Base-by-base conservation (phyloP, 2,797 vertebrate species). In the Prionace glauca region DNA sequence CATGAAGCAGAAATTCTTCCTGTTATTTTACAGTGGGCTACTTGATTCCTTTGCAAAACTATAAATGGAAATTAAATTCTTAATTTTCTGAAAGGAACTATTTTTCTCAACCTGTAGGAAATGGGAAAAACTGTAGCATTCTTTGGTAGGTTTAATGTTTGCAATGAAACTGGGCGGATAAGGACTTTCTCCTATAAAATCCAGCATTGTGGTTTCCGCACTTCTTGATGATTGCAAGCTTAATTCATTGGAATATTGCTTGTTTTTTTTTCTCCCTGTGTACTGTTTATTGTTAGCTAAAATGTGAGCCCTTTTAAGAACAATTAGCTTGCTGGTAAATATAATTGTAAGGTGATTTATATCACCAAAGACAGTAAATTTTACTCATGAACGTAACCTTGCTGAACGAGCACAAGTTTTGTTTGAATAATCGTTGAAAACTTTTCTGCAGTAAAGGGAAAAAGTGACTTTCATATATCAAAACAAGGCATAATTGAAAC, bases 11-110 rank as follows among this genome's bases (percentile, higher is more conserved):
- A 92, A 92, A 69, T 22, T 69, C 0, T 92, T 90, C 50, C 10
- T 88, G 20, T 92, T 69, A 9, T 36, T 62, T 67, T 92, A 36
- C 32, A 67, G 32, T 92, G 32, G 88, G 62, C 62, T 92, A n/a
- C 88, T 65, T 62, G 29, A 9, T 50, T 26, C 1, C 11, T 94
- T 94, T 94, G 22, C 92, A 71, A 45, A 93, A 94, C 29, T 72
- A 72, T 69, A 41, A 56, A 74, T 95, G 93, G 29, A 77, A 94
- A 95, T 94, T 71, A 94, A 71, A 65, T 65, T 32, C n/a, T 91
- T 65, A n/a, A 24, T 91, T 87, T 87, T 29, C 36, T 22, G 24
- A 45, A 36, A 24, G 36, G 45, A 72, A 4, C 24, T 71, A 8
- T 50, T 41, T 71, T 45, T 67, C 92, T 50, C 41, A 45, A 67